Conservation (phyloP, 2,797 vertebrate species). For the Onychomys torridus region DNA sequence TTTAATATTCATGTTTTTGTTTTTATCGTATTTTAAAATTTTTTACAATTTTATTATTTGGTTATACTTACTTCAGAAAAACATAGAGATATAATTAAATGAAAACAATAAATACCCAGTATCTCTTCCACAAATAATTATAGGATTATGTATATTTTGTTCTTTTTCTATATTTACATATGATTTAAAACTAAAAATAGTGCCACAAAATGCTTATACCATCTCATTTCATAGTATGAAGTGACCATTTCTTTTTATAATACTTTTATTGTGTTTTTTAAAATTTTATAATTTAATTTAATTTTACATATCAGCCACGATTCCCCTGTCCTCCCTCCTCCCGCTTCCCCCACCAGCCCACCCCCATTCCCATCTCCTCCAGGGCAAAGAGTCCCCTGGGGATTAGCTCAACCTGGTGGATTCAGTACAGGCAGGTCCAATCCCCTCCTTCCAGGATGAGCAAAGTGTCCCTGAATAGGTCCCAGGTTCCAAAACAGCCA, state of each 20-base stretch:
- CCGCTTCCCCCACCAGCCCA: no score
- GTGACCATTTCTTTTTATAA: neutral
- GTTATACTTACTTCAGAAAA: constrained; percentile 60
- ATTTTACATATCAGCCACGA: no score
- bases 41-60: constrained; percentile 44
- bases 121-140: neutral
- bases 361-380: no score
- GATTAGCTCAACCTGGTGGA: no score
- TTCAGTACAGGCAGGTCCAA: no score
- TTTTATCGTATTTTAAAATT: neutral
- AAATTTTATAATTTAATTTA: no score
- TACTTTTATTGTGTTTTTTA: no score
- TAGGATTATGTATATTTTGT: neutral
- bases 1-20: neutral
- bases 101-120: constrained; percentile 43
- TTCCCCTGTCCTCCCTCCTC: no score
- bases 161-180: neutral
- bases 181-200: constrained; percentile 40
- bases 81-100: constrained; percentile 59
- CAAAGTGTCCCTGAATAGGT: no score
- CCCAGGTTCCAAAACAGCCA: no score
- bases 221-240: neutral
- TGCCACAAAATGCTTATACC: neutral
- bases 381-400: no score
- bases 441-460: no score